Base-by-base conservation (phyloP, 2,113 vertebrate species). In the Regulus satrapa region DNA sequence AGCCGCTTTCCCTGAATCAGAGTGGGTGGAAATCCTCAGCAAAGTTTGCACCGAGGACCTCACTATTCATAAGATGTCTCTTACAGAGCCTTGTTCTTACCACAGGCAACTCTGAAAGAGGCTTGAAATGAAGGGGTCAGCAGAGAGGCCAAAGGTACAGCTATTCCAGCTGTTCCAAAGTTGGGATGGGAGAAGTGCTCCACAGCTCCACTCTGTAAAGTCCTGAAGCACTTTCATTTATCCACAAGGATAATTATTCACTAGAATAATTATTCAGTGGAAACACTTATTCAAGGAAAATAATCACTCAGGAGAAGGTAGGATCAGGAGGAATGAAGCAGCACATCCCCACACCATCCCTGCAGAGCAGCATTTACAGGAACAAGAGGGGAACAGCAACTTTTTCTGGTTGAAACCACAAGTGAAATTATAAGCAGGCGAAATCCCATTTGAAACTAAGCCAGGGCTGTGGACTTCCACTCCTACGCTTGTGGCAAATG, bases 401-500 rank as follows among this genome's bases (percentile, higher is more conserved):
- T 85, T 89, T 40, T 66, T 67, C 84, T 73, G 34, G 62, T 83
- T 56, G 34, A 91, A 96, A 94, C 91, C 94, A 83, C 91, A 85
- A 93, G 34, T 43, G 63, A 87, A 94, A 89, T 92, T 94, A 59
- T 12, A 91, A 92, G 62, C 40, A 88, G 74, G 43, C 0, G 0
- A 91, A 95, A 94, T 83, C 63, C 41, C 49, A 62, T 68, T 73
- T 85, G 92, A 94, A 85, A 58, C 54, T 24, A 41, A 88, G 89
- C 74, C 95, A 96, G 62, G 54, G 67, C 74, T 96, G 77, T 63
- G 84, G 93, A 71, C 62, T 93, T 54, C 82, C 91, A 72, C 69
- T 96, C 88, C 92, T 59, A 76, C 74, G 3, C 75, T 66, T 66
- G 74, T 80, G 87, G 88, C 67, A 78, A 90, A 58, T 18, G 49